Evolutionary conservation across 2,888 invertebrate genomes (phyloP).

Genomic region (Campoletis raptor): DNA sequence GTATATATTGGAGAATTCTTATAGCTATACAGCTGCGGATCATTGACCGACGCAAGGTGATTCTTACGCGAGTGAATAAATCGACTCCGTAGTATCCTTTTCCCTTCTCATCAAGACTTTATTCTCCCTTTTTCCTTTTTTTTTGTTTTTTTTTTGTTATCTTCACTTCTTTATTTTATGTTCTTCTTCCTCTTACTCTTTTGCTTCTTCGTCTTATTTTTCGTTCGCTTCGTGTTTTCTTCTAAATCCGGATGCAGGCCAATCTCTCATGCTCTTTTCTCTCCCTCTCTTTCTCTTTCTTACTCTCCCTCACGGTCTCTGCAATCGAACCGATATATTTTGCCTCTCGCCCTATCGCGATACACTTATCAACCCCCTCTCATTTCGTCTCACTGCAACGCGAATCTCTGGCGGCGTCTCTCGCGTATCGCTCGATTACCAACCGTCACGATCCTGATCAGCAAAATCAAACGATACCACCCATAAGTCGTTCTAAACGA

Average conservation of each 20-base stretch:
- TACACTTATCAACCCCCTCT: slow-evolving; percentile 25
- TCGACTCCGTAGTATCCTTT: slow-evolving; percentile 67
- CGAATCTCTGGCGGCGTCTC: slow-evolving; percentile 27
- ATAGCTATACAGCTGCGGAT: slow-evolving; percentile 69
- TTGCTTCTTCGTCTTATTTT: background rate
- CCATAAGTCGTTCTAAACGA: slow-evolving; percentile 37
- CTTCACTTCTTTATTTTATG: slow-evolving; percentile 8
- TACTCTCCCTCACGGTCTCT: slow-evolving; percentile 53
- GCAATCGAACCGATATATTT: slow-evolving; percentile 48
- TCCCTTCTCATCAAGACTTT: slow-evolving; percentile 52
- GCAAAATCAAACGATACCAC: slow-evolving; percentile 47
- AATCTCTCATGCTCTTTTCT: slow-evolving; percentile 73
- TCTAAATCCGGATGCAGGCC: slow-evolving; percentile 72
- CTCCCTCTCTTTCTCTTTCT: slow-evolving; percentile 59
- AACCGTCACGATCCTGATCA: slow-evolving; percentile 60
- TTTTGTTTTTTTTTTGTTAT: no score
- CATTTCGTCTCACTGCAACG: slow-evolving; percentile 3
- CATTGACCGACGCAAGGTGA: slow-evolving; percentile 79
- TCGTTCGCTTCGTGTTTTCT: slow-evolving; percentile 26
- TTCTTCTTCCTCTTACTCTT: slow-evolving; percentile 24
- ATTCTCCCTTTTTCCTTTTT: slow-evolving; percentile 8
- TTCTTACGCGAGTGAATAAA: slow-evolving; percentile 78
- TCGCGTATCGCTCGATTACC: slow-evolving; percentile 57
- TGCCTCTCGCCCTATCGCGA: slow-evolving; percentile 28
- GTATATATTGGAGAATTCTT: slow-evolving; percentile 11